Evolutionary conservation across 2,888 invertebrate genomes (phyloP).

Genomic region (Drosophila melanocephala): DNA sequence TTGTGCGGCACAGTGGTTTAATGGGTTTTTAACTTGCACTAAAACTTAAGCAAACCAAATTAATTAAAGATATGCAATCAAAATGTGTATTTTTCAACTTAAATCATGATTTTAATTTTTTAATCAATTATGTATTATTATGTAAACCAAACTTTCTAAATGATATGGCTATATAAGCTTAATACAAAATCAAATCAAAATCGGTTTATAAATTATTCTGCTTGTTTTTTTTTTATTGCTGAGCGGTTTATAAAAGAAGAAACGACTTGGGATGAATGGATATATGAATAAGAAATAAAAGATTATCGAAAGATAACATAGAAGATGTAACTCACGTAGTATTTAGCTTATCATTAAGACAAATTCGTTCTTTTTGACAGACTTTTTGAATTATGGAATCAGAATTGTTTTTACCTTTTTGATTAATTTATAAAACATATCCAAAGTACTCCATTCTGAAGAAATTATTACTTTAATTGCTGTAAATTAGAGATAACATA

Average conservation of each 20-base stretch:
- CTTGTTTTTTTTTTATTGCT: neutral
- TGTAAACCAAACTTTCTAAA: neutral
- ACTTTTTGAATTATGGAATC: neutral
- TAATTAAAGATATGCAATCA: neutral
- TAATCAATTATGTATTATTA: neutral
- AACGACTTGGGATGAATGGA: neutral
- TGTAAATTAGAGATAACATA: neutral
- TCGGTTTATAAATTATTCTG: neutral
- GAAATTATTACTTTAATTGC: neutral
- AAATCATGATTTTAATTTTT: neutral
- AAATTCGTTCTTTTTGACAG: neutral
- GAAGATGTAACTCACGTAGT: neutral
- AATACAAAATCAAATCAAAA: neutral
- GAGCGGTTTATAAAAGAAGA: neutral
- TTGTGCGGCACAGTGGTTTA: constrained; percentile 39
- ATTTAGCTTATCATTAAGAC: neutral
- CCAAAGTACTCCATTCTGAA: neutral
- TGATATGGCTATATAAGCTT: neutral
- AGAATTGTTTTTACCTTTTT: neutral
- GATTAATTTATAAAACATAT: neutral
- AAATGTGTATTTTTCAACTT: neutral
- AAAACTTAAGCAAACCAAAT: neutral
- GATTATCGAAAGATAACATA: neutral
- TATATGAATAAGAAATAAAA: neutral
- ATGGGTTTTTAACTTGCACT: neutral